Conservation (phyloP, 1,140 invertebrate species). For the Drosophila ohnishii region DNA sequence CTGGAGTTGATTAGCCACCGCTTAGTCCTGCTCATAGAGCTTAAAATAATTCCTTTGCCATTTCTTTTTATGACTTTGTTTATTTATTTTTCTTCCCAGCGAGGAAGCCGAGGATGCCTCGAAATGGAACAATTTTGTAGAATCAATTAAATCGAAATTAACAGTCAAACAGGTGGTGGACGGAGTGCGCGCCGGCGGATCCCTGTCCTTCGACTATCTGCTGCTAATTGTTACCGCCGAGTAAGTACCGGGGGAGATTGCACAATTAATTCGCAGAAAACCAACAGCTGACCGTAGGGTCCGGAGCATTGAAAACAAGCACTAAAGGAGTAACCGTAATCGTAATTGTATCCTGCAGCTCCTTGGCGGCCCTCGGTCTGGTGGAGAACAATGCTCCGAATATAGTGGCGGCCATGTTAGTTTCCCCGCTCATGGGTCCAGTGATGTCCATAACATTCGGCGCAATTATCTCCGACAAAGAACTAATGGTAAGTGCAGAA, state of each 20-base stretch:
- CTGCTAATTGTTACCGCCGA: slow-evolving; percentile 91
- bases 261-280: slow-evolving; percentile 2
- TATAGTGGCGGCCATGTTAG: slow-evolving; percentile 93
- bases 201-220: slow-evolving; percentile 92
- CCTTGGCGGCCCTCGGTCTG: slow-evolving; percentile 85
- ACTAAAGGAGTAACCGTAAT: slow-evolving; percentile 2
- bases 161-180: slow-evolving; percentile 94
- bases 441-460: slow-evolving; percentile 94
- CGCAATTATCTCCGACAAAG: slow-evolving; percentile 89
- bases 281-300: slow-evolving; percentile 14
- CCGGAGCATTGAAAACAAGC: slow-evolving; percentile 12
- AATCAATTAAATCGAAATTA: slow-evolving; percentile 90
- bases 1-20: background rate
- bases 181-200: slow-evolving; percentile 89
- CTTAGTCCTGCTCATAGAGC: background rate
- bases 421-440: slow-evolving; percentile 94
- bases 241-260: slow-evolving; percentile 84
- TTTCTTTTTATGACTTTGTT: slow-evolving; percentile 30
- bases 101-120: slow-evolving; percentile 83
- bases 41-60: slow-evolving; percentile 10
- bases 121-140: slow-evolving; percentile 88
- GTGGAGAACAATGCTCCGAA: slow-evolving; percentile 89
- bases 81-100: slow-evolving; percentile 49
- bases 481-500: slow-evolving; percentile 82
- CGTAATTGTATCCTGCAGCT: slow-evolving; percentile 77